Evolutionary conservation across 2,797 vertebrate species (phyloP).

Genomic region (Pagetopsis macropterus): DNA sequence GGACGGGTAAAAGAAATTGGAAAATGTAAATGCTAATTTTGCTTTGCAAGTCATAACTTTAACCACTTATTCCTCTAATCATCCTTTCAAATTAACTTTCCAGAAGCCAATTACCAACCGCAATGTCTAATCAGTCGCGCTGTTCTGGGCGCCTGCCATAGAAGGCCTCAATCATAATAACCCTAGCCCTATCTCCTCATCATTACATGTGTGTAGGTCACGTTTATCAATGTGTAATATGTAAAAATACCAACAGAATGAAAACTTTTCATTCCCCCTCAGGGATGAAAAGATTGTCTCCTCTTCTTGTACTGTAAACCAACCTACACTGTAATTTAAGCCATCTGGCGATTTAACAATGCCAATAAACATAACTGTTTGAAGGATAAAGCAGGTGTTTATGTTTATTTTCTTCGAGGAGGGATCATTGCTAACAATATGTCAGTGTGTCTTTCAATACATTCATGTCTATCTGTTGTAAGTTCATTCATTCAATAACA

Average conservation of each 20-base stretch:
- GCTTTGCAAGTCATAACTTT: conserved; percentile 2
- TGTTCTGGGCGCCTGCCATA: neutral
- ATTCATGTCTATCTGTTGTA: neutral
- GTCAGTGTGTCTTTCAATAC: neutral
- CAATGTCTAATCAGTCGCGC: neutral
- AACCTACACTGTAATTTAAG: too few relatives aligned
- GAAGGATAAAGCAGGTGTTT: neutral
- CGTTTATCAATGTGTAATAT: too few relatives aligned
- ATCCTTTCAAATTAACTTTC: neutral
- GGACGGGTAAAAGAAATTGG: conserved; percentile 21
- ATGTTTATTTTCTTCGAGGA: neutral
- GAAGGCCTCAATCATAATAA: too few relatives aligned
- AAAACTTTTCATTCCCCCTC: too few relatives aligned
- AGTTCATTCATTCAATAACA: neutral
- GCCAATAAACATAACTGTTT: too few relatives aligned
- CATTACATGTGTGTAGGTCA: too few relatives aligned
- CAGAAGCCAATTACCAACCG: neutral
- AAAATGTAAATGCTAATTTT: conserved; percentile 7
- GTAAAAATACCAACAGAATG: too few relatives aligned
- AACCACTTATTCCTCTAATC: neutral
- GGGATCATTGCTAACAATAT: neutral
- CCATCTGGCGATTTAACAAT: too few relatives aligned
- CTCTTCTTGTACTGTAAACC: too few relatives aligned
- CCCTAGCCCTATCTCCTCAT: too few relatives aligned
- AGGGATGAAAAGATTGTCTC: too few relatives aligned